Percentiles rank a stretch among this genome's conserved stretches.
These are phyloP conservation scores for Cydia amplana DNA, from an alignment of 1,140 invertebrate species.

Conservation along the genomic window DNA sequence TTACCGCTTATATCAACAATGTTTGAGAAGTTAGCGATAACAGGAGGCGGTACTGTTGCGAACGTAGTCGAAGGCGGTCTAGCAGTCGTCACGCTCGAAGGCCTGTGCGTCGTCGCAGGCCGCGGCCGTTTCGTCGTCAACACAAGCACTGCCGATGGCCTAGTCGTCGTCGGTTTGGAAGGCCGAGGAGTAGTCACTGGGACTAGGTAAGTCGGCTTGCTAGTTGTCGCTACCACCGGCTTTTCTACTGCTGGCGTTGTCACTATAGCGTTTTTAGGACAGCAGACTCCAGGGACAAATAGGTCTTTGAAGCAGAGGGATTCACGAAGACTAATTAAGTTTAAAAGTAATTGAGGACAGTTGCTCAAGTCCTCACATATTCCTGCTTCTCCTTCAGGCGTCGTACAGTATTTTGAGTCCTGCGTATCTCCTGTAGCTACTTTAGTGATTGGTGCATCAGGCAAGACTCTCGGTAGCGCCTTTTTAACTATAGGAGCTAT, in stretches of 20 bases:
- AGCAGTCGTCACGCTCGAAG: constrained; percentile 65
- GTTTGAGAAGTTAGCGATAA: constrained; percentile 70
- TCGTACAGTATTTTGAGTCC: constrained; percentile 83
- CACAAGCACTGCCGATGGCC: constrained; percentile 69
- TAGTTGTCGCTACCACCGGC: constrained; percentile 63
- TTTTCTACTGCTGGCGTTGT: constrained; percentile 62
- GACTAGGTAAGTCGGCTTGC: constrained; percentile 71
- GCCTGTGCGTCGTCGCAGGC: constrained; percentile 39
- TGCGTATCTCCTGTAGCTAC: constrained; percentile 61
- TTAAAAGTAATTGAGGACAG: constrained; percentile 92
- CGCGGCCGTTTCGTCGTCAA: constrained; percentile 67
- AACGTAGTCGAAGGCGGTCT: constrained; percentile 47
- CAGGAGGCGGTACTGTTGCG: constrained; percentile 55
- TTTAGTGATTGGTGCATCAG: constrained; percentile 66
- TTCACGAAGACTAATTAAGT: constrained; percentile 89
- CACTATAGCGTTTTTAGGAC: constrained; percentile 82
- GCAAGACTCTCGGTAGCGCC: constrained; percentile 79
- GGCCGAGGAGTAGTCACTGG: constrained; percentile 75
- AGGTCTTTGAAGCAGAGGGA: constrained; percentile 95
- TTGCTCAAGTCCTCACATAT: constrained; percentile 93
- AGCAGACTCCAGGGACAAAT: constrained; percentile 95
- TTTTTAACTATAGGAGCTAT: constrained; percentile 87
- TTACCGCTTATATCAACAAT: constrained; percentile 74
- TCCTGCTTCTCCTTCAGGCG: constrained; percentile 88
- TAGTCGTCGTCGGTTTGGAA: constrained; percentile 59